Evolutionary conservation across 1,140 invertebrate genomes (phyloP), one percentile per base, ranked within the genome.

Genomic region (Vanessa tameamea): DNA sequence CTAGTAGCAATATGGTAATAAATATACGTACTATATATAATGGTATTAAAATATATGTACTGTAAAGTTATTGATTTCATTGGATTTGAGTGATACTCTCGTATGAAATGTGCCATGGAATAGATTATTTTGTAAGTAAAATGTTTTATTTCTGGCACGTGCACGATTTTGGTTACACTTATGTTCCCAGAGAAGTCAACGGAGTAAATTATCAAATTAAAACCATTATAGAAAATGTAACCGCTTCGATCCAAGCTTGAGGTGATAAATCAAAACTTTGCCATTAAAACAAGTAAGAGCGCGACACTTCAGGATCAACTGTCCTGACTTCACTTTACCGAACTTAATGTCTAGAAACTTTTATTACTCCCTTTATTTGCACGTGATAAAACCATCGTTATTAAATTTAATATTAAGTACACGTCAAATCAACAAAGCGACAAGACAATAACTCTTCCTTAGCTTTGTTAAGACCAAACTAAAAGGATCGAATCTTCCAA

Each of bases 201-300:
- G 13, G 20, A 15, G 37, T 20, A 69, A 69, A 59, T 69, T 63
- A 66, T 72, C 64, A 72, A 48, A 70, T 73, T 73, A 73, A 73
- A 70, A 61, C 64, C 72, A 77, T 77, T 73, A 77, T 47, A 74
- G 76, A 75, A 80, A 82, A 78, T 82, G 72, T 81, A 76, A 77
- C 72, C 76, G 70, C 80, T 64, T 66, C 69, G 76, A 74, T 77
- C 48, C 53, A 78, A 69, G 61, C 63, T 55, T 70, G 59, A 73
- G 74, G 75, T 79, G 79, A 83, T 90, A 90, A 87, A 90, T 89
- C 86, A 87, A 84, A 89, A 89, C 87, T 89, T 89, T 81, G 64
- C 84, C 78, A 88, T 90, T 88, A 88, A 83, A 86, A 87, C 84
- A 81, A 83, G 78, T 73, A 81, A 66, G 79, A 75, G 78, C 79